Conservation (phyloP, 2,797 vertebrate species). For the Erethizon dorsatum region DNA sequence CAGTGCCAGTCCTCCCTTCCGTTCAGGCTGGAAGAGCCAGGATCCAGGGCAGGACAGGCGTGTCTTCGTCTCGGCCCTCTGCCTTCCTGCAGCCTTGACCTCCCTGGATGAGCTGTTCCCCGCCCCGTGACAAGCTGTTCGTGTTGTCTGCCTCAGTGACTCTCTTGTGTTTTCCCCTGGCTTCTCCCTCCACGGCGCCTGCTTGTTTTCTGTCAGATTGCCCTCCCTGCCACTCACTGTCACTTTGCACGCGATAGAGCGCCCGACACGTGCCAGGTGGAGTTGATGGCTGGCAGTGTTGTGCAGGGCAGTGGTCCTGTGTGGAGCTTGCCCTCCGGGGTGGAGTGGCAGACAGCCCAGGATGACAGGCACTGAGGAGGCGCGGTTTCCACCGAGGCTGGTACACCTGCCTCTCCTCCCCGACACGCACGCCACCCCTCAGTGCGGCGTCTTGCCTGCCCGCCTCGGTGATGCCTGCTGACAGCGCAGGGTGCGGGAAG, state of each 20-base stretch:
- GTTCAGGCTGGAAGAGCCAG: not conserved
- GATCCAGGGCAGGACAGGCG: rapidly evolving
- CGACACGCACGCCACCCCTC: rapidly evolving
- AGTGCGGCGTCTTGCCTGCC: not conserved
- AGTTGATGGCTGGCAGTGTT: not conserved
- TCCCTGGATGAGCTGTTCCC: not conserved
- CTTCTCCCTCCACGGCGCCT: not conserved
- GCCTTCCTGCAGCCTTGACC: no score
- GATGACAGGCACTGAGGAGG: not conserved
- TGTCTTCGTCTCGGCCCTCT: not conserved
- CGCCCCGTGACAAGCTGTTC: rapidly evolving
- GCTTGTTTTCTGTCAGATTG: not conserved
- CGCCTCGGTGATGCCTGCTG: not conserved
- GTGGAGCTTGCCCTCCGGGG: not conserved
- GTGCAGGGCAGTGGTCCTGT: not conserved
- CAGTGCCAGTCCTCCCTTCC: rapidly evolving
- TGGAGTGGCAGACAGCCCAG: rapidly evolving
- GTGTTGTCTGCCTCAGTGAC: not conserved
- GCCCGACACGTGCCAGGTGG: not conserved
- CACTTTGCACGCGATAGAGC: not conserved
- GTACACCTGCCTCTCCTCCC: not conserved
- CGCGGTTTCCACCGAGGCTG: rapidly evolving
- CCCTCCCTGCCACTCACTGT: rapidly evolving
- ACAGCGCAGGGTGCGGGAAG: not conserved
- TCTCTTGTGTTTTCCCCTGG: not conserved